Evolutionary conservation across 1,140 invertebrate genomes (phyloP).

Genomic region (Drosophila repleta): DNA sequence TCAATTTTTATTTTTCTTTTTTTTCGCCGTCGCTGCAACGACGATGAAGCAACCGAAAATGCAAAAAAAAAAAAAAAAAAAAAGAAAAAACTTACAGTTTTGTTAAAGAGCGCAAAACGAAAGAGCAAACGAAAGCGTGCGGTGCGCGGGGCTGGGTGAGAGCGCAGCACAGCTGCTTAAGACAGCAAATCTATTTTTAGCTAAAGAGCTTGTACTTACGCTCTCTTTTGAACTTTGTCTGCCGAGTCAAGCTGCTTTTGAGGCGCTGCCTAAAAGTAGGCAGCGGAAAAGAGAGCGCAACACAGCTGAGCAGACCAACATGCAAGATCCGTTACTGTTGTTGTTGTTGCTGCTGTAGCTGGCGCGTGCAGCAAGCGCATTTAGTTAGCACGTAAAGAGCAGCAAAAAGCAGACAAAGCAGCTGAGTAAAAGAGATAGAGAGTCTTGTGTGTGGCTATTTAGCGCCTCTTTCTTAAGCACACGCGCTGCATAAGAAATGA

Average conservation of each 20-base stretch:
- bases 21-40: slow-evolving; percentile 20
- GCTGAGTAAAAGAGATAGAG: not conserved
- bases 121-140: slow-evolving; percentile 16
- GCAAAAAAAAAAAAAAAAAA: slow-evolving; percentile 28
- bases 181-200: not conserved
- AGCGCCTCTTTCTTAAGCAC: slow-evolving; percentile 21
- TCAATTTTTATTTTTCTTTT: slow-evolving; percentile 28
- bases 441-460: slow-evolving; percentile 4
- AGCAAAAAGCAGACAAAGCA: slow-evolving; percentile 3
- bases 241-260: not conserved
- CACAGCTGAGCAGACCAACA: slow-evolving; percentile 1
- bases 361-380: slow-evolving; percentile 37
- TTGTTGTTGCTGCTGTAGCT: slow-evolving; percentile 19
- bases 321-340: slow-evolving; percentile 40
- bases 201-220: not conserved
- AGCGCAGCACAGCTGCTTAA: not conserved
- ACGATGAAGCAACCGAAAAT: slow-evolving; percentile 66
- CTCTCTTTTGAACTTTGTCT: slow-evolving; percentile 6
- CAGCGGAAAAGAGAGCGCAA: slow-evolving; percentile 34
- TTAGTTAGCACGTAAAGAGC: slow-evolving; percentile 43
- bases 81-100: slow-evolving; percentile 1
- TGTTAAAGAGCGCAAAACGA: slow-evolving; percentile 17
- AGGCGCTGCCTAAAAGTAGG: slow-evolving; percentile 60
- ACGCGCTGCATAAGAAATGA: slow-evolving; percentile 17
- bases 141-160: not conserved